Percentiles rank a stretch among this genome's conserved stretches.
Evolutionary conservation across 2,888 invertebrate species (phyloP).

Genomic region (Scelioninae gen. 2): DNA sequence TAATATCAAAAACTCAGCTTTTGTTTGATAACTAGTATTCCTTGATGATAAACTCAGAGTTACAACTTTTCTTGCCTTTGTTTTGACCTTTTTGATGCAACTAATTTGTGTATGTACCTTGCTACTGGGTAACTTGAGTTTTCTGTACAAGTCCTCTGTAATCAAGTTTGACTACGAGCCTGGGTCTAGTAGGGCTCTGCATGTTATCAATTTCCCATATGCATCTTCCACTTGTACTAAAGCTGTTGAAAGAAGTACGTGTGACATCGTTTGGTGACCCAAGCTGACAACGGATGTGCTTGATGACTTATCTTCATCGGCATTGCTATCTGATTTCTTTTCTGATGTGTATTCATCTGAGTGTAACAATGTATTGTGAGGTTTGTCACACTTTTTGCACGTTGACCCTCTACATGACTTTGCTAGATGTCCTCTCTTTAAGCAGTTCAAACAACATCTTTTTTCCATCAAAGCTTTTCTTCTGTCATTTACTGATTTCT

Average conservation of each 20-base stretch:
- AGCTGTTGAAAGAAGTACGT: constrained; percentile 1
- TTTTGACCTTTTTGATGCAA: too few species aligned
- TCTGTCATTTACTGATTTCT: background rate
- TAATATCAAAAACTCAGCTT: constrained; percentile 7
- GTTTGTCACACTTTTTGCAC: background rate
- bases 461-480: background rate
- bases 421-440: background rate
- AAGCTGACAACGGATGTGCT: background rate
- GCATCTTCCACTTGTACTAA: background rate
- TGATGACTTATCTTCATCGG: too few species aligned
- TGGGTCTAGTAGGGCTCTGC: constrained; percentile 7
- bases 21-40: background rate
- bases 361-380: background rate
- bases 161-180: constrained; percentile 10
- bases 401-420: background rate
- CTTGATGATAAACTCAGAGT: background rate
- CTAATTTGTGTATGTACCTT: too few species aligned
- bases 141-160: background rate
- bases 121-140: background rate
- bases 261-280: background rate
- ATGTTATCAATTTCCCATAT: background rate
- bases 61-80: background rate
- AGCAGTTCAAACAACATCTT: background rate
- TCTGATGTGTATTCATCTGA: background rate
- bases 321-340: too few species aligned